phyloP scores from a whole-genome alignment of 2,113 vertebrate species.

The Clarias gariepinus region DNA sequence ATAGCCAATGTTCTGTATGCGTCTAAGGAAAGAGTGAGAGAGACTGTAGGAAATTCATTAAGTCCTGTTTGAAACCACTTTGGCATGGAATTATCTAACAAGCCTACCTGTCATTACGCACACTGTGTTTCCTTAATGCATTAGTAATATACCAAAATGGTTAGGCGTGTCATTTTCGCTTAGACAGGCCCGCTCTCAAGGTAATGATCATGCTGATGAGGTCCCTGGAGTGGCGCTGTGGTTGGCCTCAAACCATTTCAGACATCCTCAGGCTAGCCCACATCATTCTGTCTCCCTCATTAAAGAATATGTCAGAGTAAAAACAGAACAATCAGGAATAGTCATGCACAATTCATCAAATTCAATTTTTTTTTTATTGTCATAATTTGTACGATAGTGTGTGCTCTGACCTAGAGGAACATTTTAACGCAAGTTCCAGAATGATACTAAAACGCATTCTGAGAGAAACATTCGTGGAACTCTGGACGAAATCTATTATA shows the following conservation, averaged over 20 bases:
- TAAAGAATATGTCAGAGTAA: conserved; percentile 11
- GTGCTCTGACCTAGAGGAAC: background rate
- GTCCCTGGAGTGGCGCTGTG: conserved; percentile 21
- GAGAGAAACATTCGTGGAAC: background rate
- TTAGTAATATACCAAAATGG: conserved; percentile 14
- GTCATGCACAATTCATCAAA: conserved; percentile 3
- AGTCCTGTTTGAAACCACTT: background rate
- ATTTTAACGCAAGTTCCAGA: background rate
- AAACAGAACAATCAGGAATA: background rate
- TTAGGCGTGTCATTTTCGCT: conserved; percentile 34
- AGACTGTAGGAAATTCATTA: background rate
- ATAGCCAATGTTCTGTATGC: background rate
- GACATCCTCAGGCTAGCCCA: conserved; percentile 23
- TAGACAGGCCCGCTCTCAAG: conserved; percentile 12
- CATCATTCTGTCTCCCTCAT: conserved; percentile 12
- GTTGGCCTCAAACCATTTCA: background rate
- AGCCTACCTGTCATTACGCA: conserved; percentile 11
- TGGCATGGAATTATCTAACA: background rate
- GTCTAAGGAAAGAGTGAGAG: background rate
- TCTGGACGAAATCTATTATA: background rate
- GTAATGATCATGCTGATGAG: conserved; percentile 22
- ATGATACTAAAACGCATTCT: background rate
- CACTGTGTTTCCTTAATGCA: conserved; percentile 1
- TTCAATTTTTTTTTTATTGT: conserved; percentile 6
- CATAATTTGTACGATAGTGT: background rate